Conservation (phyloP, 2,888 invertebrate genomes). For the Eretmocerus hayati region DNA sequence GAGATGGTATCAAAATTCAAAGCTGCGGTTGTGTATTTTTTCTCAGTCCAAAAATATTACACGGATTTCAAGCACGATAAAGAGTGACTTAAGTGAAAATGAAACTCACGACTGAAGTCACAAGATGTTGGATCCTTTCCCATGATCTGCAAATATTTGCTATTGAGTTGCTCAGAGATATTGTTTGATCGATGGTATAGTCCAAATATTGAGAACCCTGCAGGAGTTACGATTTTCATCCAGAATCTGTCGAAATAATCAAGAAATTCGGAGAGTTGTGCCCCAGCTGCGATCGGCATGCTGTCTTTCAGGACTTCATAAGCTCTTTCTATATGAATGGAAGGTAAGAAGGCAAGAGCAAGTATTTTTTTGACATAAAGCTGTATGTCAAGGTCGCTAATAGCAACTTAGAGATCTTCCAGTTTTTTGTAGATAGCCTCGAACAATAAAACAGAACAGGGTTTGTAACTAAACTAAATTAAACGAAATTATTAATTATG, state of each 20-base stretch:
- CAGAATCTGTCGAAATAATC: background rate
- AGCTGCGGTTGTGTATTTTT: too few species aligned
- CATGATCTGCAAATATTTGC: background rate
- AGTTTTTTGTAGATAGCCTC: too few species aligned
- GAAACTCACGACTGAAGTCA: too few species aligned
- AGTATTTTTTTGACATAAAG: background rate
- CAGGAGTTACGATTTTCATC: background rate
- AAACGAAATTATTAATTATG: too few species aligned
- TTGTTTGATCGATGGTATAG: background rate
- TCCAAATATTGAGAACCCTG: background rate
- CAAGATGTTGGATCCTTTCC: background rate
- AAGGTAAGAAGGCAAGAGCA: background rate
- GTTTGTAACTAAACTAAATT: too few species aligned
- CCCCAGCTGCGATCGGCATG: background rate
- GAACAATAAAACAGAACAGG: too few species aligned
- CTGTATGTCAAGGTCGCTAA: background rate
- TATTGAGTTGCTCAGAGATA: background rate
- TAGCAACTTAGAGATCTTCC: too few species aligned
- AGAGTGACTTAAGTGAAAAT: too few species aligned
- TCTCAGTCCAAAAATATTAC: too few species aligned
- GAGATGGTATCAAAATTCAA: too few species aligned
- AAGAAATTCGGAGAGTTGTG: background rate
- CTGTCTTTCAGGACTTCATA: background rate
- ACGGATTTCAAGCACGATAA: too few species aligned
- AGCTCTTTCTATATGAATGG: background rate